A percentile compares a stretch with the other conserved stretches of the same genome.
Conservation (phyloP, 2,113 vertebrate species). For the Saimiri boliviensis region DNA sequence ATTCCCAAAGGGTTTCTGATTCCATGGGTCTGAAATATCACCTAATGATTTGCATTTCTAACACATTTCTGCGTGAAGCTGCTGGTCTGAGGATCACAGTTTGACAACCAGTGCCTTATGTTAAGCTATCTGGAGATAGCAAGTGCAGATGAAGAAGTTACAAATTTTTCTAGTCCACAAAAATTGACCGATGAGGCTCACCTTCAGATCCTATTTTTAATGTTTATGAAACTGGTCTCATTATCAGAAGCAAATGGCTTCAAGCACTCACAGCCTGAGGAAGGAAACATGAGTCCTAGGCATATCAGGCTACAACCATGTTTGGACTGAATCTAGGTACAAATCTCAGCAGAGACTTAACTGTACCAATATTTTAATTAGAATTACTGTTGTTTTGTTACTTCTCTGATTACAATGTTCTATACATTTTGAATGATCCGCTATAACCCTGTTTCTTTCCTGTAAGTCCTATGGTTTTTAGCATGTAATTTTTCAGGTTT, state of each 20-base stretch:
- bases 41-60: neutral
- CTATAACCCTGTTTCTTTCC: neutral
- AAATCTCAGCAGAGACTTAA: neutral
- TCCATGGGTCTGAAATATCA: neutral
- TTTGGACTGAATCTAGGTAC: neutral
- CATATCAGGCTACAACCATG: accelerated
- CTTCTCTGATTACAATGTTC: neutral
- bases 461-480: neutral
- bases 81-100: neutral
- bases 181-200: neutral
- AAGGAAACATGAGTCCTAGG: neutral
- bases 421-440: neutral
- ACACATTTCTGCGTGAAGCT: neutral
- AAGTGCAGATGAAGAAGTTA: neutral
- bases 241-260: neutral
- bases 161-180: neutral
- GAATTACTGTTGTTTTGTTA: neutral
- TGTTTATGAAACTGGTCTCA: neutral
- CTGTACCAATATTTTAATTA: neutral
- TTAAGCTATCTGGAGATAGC: neutral
- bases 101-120: neutral
- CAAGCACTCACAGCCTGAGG: neutral
- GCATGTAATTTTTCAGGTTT: neutral
- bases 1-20: neutral
- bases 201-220: neutral